These are phyloP conservation scores for Styela clava DNA, from an alignment of 23 tunicate genomes.

Conservation along the genomic window DNA sequence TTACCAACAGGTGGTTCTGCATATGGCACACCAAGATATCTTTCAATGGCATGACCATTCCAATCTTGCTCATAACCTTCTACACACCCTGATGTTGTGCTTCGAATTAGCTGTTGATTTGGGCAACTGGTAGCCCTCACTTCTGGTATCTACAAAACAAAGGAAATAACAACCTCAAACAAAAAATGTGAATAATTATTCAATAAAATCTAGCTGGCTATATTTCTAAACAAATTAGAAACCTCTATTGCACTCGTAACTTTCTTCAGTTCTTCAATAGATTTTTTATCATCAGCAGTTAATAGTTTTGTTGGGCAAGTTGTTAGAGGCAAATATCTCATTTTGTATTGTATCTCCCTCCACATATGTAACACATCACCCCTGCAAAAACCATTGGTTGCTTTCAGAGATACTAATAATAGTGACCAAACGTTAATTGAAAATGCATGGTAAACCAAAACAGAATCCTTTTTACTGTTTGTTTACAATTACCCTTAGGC, in stretches of 20 bases:
- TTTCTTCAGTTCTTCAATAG: not conserved
- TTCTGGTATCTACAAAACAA: no score
- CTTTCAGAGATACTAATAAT: no score
- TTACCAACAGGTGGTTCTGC: constrained; percentile 40
- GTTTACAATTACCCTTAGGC: no score
- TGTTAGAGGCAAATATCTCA: not conserved
- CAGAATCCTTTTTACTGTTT: no score
- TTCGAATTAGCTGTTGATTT: constrained; percentile 7
- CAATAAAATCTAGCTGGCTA: no score
- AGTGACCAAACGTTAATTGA: no score
- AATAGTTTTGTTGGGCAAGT: constrained; percentile 2
- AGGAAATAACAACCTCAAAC: no score
- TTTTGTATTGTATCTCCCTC: constrained; percentile 7
- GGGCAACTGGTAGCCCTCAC: not conserved
- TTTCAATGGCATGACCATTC: constrained; percentile 22
- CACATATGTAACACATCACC: constrained; percentile 17
- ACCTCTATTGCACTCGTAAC: not conserved
- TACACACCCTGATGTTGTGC: constrained; percentile 31
- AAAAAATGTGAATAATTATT: no score
- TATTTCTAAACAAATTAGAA: no score
- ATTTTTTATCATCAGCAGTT: not conserved
- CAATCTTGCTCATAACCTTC: constrained; percentile 12
- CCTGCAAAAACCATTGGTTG: no score
- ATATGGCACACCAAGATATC: constrained; percentile 40
- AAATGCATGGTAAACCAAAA: no score